These are phyloP conservation scores for Drosophila ezoana DNA, from an alignment of 2,888 invertebrate genomes.

Conservation along the genomic window DNA sequence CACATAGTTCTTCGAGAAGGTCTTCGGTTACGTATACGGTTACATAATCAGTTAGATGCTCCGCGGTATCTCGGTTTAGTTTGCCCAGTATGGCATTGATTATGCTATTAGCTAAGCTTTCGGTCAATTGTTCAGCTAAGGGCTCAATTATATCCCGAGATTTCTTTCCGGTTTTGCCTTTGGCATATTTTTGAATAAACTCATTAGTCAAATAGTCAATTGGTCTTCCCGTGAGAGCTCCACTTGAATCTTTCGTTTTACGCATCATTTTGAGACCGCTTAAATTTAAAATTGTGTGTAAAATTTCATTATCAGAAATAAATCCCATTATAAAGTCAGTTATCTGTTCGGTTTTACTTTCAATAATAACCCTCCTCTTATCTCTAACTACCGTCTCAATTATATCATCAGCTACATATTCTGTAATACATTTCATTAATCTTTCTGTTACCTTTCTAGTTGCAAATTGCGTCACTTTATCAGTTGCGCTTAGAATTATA, in stretches of 20 bases:
- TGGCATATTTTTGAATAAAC: neutral
- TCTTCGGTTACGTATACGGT: neutral
- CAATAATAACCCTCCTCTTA: neutral
- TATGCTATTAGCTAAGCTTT: neutral
- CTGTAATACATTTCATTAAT: neutral
- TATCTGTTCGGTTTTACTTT: neutral
- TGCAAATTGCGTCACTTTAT: neutral
- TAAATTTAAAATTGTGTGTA: neutral
- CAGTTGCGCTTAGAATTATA: neutral
- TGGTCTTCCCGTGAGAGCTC: neutral
- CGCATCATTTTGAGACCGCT: neutral
- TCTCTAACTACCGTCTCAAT: neutral
- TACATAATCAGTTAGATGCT: neutral
- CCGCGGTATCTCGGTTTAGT: neutral
- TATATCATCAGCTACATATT: neutral
- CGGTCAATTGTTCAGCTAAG: neutral
- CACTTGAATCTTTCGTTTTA: neutral
- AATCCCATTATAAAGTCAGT: neutral
- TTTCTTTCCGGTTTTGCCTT: too few relatives aligned
- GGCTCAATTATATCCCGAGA: too few relatives aligned
- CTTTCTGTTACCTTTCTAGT: too few relatives aligned
- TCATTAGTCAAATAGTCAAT: neutral
- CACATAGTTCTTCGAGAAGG: neutral
- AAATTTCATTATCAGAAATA: neutral
- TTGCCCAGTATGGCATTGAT: neutral